Conservation (phyloP, 1,140 invertebrate genomes). For the Tachypleus tridentatus region DNA sequence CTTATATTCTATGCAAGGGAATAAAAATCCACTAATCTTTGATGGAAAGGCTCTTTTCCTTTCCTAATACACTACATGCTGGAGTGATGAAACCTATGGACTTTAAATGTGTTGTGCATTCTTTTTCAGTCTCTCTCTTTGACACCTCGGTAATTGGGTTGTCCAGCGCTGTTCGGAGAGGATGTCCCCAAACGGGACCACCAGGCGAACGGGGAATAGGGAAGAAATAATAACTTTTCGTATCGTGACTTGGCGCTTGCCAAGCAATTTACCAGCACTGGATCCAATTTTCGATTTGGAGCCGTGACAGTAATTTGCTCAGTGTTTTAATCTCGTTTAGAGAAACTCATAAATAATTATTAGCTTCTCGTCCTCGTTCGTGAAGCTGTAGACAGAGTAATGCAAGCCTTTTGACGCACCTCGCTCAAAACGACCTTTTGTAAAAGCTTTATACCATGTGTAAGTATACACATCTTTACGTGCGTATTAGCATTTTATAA, state of each 20-base stretch:
- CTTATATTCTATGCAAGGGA: too few species aligned
- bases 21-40: too few species aligned
- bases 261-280: slow-evolving; percentile 17
- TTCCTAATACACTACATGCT: too few species aligned
- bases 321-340: slow-evolving; percentile 22
- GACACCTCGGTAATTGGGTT: slow-evolving; percentile 21
- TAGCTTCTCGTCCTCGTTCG: slow-evolving; percentile 12
- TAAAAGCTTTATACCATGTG: too few species aligned
- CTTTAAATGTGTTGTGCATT: too few species aligned
- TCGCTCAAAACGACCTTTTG: too few species aligned
- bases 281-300: slow-evolving; percentile 21
- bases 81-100: too few species aligned
- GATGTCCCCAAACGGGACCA: slow-evolving; percentile 7
- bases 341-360: slow-evolving; percentile 22
- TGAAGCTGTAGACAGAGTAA: too few species aligned
- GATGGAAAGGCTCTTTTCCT: too few species aligned
- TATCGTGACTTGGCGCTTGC: slow-evolving; percentile 17
- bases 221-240: slow-evolving; percentile 21
- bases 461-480: too few species aligned
- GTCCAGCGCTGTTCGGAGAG: slow-evolving; percentile 13
- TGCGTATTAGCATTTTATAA: too few species aligned
- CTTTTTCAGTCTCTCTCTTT: slow-evolving; percentile 7
- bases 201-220: slow-evolving; percentile 7
- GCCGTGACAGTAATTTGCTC: slow-evolving; percentile 21
- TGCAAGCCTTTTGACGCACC: too few species aligned